These are phyloP conservation scores for Oncopodura yosiiana DNA, from an alignment of 1,140 invertebrate genomes.

Conservation along the genomic window DNA sequence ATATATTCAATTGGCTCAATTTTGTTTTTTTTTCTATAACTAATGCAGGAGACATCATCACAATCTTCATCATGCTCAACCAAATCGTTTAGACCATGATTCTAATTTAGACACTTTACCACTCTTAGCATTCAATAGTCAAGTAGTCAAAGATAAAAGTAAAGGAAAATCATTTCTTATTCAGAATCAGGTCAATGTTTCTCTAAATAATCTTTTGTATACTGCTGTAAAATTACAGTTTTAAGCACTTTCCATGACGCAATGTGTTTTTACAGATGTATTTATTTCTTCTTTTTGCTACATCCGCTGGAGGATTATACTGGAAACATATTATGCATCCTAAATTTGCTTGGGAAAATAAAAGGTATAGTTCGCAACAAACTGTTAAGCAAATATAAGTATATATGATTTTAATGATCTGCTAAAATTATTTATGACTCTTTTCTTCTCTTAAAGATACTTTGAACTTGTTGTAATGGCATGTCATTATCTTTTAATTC, in stretches of 20 bases:
- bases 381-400: neutral
- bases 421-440: neutral
- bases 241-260: neutral
- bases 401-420: neutral
- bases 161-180: neutral
- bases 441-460: too few species aligned
- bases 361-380: too few species aligned
- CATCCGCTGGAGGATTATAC: neutral
- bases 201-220: neutral
- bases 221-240: neutral
- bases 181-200: neutral
- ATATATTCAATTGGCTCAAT: neutral
- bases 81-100: neutral
- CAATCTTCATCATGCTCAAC: constrained; percentile 2
- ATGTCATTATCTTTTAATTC: constrained; percentile 21
- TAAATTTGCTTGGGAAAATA: too few species aligned
- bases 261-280: neutral
- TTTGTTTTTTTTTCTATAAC: neutral
- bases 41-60: neutral
- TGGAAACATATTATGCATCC: neutral
- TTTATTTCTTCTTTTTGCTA: neutral
- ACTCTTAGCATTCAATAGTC: neutral
- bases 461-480: constrained; percentile 12
- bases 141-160: neutral
- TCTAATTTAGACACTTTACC: neutral